phyloP scores from a whole-genome alignment of 2,888 invertebrate species.

The Ophonus ardosiacus region DNA sequence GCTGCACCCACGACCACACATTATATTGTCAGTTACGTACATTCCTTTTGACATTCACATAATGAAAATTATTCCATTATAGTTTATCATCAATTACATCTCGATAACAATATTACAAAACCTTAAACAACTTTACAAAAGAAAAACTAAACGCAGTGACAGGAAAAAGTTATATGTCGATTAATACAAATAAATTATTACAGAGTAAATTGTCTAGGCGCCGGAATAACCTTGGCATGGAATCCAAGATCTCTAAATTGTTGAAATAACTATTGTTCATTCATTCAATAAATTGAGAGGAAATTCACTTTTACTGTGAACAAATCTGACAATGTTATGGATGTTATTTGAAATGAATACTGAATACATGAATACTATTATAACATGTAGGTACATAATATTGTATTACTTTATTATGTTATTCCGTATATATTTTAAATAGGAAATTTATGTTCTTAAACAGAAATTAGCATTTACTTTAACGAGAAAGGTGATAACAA shows the following conservation, averaged over 20 bases:
- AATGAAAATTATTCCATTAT: slow-evolving; percentile 50
- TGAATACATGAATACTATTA: neutral
- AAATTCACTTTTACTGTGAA: neutral
- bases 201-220: neutral
- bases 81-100: slow-evolving; percentile 46
- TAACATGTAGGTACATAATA: neutral
- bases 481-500: too few species aligned
- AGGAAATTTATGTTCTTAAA: too few species aligned
- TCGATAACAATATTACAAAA: slow-evolving; percentile 49
- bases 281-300: neutral
- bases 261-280: neutral
- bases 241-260: neutral
- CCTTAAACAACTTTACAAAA: neutral
- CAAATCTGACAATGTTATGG: neutral
- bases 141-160: slow-evolving; percentile 1
- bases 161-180: neutral
- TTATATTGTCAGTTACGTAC: slow-evolving; percentile 44
- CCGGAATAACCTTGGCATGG: neutral
- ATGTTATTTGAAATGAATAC: neutral
- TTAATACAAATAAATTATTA: neutral
- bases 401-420: too few species aligned
- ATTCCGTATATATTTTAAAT: too few species aligned
- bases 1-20: slow-evolving; percentile 47
- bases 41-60: slow-evolving; percentile 42
- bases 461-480: too few species aligned